Percentiles rank a stretch among this genome's conserved stretches.
Conservation (phyloP, 2,888 invertebrate genomes). For the Leistus spinibarbis region DNA sequence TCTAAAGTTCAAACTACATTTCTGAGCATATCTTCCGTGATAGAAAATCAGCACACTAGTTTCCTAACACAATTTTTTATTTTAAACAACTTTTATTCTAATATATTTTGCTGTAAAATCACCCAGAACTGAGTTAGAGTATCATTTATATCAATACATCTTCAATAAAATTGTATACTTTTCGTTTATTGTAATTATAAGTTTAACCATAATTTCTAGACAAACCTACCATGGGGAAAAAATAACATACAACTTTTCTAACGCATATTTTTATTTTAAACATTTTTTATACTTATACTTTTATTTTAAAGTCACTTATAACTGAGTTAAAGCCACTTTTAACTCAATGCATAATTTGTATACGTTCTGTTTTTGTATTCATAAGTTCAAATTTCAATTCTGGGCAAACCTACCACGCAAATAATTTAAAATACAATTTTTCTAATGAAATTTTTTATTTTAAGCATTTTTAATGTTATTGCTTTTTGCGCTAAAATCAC, state of each 20-base stretch:
- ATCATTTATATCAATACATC: neutral
- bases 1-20: neutral
- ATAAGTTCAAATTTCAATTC: no score
- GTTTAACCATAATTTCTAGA: neutral
- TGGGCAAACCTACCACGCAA: no score
- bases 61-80: neutral
- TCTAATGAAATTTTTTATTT: no score
- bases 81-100: neutral
- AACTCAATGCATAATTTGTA: no score
- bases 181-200: neutral
- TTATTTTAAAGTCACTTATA: neutral
- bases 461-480: no score
- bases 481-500: no score
- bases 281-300: neutral
- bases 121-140: neutral
- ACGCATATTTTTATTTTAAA: neutral
- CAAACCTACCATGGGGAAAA: neutral
- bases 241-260: neutral
- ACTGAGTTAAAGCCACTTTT: neutral
- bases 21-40: neutral
- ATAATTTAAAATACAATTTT: no score
- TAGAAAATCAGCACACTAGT: neutral
- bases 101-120: neutral
- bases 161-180: neutral
- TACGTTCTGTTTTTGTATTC: no score